Percentiles rank a stretch among this genome's conserved stretches.
phyloP scores from a whole-genome alignment of 2,797 vertebrate genomes.

The Danionella dracula region DNA sequence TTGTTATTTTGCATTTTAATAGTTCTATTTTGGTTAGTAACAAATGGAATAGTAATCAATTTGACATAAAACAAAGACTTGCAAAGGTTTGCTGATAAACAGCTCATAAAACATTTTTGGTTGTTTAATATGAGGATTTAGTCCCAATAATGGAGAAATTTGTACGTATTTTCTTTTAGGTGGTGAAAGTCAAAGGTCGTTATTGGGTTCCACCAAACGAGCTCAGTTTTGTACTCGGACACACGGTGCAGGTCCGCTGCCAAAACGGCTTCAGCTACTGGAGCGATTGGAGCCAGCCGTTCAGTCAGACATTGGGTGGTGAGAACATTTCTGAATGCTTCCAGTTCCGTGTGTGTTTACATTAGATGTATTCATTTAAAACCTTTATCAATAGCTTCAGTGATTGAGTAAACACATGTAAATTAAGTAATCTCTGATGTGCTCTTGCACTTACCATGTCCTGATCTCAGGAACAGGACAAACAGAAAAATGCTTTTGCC shows the following conservation, averaged over 20 bases:
- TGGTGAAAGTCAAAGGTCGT: slow-evolving; percentile 37
- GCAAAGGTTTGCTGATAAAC: too few species aligned
- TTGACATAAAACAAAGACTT: too few species aligned
- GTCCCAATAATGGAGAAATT: background rate
- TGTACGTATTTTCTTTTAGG: slow-evolving; percentile 24
- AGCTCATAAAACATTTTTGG: too few species aligned
- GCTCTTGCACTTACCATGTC: background rate
- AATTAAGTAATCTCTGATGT: background rate
- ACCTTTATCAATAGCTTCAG: background rate
- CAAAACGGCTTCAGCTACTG: slow-evolving; percentile 66
- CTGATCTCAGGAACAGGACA: background rate
- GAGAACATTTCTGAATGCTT: slow-evolving; percentile 30
- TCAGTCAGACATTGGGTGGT: slow-evolving; percentile 71
- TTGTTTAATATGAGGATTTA: too few species aligned
- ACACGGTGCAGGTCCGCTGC: slow-evolving; percentile 72
- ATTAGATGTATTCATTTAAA: background rate
- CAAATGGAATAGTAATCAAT: too few species aligned
- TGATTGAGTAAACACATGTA: background rate
- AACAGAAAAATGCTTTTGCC: background rate
- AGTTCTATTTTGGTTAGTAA: too few species aligned
- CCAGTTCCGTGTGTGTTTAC: background rate
- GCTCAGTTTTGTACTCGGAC: slow-evolving; percentile 61
- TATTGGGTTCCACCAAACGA: slow-evolving; percentile 58
- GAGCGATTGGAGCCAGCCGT: slow-evolving; percentile 83
- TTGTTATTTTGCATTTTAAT: too few species aligned